Evolutionary conservation across 2,888 invertebrate species (phyloP).

Genomic region (Nebria salina): DNA sequence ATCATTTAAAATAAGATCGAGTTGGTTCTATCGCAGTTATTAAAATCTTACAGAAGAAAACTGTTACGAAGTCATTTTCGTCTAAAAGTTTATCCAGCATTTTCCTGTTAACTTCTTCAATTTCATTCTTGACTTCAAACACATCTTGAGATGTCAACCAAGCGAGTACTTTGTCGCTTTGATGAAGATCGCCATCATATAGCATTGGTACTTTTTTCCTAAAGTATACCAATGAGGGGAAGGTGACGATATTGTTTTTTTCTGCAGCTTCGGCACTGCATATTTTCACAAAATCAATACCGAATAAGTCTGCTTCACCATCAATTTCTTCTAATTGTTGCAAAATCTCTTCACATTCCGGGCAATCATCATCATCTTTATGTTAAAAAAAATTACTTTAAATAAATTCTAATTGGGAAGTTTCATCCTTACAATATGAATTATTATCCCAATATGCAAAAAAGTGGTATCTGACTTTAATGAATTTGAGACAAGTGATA

Average conservation of each 20-base stretch:
- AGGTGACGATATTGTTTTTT: slow-evolving; percentile 82
- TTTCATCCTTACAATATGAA: too few relatives aligned
- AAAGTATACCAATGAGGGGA: slow-evolving; percentile 89
- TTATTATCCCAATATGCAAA: too few relatives aligned
- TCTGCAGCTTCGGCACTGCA: slow-evolving; percentile 83
- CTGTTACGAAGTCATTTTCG: slow-evolving; percentile 94
- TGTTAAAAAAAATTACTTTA: slow-evolving; percentile 45
- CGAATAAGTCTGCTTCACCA: slow-evolving; percentile 91
- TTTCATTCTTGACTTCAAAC: slow-evolving; percentile 95
- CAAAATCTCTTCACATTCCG: slow-evolving; percentile 90
- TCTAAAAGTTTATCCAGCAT: slow-evolving; percentile 95
- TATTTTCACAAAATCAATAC: slow-evolving; percentile 95
- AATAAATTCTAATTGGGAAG: too few relatives aligned
- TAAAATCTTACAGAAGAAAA: slow-evolving; percentile 88
- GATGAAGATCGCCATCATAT: slow-evolving; percentile 89
- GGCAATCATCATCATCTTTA: slow-evolving; percentile 88
- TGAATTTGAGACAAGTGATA: too few relatives aligned
- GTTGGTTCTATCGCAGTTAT: neutral
- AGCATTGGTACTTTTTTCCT: slow-evolving; percentile 81
- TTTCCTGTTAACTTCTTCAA: slow-evolving; percentile 95
- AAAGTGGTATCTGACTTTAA: too few relatives aligned
- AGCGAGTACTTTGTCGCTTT: slow-evolving; percentile 84
- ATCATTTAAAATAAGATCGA: slow-evolving; percentile 25
- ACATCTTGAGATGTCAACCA: slow-evolving; percentile 96
- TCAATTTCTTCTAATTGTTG: slow-evolving; percentile 93